Evolutionary conservation across 2,888 invertebrate species (phyloP), one percentile per base, ranked within the genome.

Genomic region (Sarcophaga rosellei): DNA sequence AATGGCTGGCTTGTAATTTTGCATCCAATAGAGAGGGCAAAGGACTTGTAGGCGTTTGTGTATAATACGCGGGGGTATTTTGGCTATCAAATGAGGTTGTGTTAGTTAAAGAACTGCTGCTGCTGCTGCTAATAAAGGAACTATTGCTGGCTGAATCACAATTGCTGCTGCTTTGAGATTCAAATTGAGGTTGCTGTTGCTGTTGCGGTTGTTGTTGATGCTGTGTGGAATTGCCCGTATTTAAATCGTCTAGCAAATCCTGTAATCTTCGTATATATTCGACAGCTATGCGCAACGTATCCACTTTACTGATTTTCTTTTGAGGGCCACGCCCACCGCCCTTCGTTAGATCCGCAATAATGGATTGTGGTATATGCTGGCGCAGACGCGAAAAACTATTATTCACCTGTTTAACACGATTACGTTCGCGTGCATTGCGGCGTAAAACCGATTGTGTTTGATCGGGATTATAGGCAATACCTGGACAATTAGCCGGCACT

Each of bases 361-460:
- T 96, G 74, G 96, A 95, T 87, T 96, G 95, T 0, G 98, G 98
- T 87, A 98, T 98, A 91, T 98, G 97, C 90, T 97, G 97, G 21
- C 98, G 95, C 15, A 98, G 94, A 11, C 97, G 96, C n/a, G 97
- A 97, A 92, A 98, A 98, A 90, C 98, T 98, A 93, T 97, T 97
- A 94, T 98, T 98, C 90, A 98, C 98, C 95, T 98, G 98, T 93
- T 98, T 98, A 89, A 98, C 98, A 89, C 99, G 95, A 92, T 98
- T 99, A 88, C 99, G 94, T 93, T 99, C 99, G 47, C 99, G 95
- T 57, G 98, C 99, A 93, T 99, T 99, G 90, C 99, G 95, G 72
- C 98, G 94, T 1, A 97, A 97, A 45, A 98, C 98, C 11, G 98
- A 97, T 81, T 97, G 96, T 68, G 97, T 97, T 90, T 96, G 97